Base-by-base conservation (phyloP, 2,797 vertebrate species). In the Chrosomus eos region DNA sequence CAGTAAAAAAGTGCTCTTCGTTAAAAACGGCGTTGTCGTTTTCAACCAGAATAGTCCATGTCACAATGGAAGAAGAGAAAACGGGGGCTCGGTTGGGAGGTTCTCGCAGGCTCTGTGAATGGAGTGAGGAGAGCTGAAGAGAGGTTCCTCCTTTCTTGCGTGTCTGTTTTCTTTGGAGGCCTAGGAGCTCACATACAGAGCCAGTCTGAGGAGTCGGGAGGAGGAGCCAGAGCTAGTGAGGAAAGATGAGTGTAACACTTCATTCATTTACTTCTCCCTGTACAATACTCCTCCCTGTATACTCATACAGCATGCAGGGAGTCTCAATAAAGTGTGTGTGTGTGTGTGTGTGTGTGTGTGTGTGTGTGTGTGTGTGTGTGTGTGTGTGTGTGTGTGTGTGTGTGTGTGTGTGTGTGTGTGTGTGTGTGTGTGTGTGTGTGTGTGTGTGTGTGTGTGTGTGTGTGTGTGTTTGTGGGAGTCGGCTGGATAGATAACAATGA, bases 111-210 rank as follows among this genome's bases (percentile, higher is more conserved):
- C 80, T 87, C 88, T 89, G 79, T 92, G 93, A 94, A 92, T 94
- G 94, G 88, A 92, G 88, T 78, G 64, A 82, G 87, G 72, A 83
- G 82, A 75, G 83, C 85, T 88, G 92, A 85, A 92, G 90, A 93
- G 94, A 92, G 89, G 94, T 92, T 94, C 91, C 92, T 94, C 95
- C 93, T 95, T 92, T 93, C 92, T 91, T 92, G 86, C 92, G 93
- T 90, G 94, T 94, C 93, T 92, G 93, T 92, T 92, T 92, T 80
- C 94, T 93, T 93, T 92, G 92, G 83, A 93, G 90, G 92, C 93
- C 92, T 88, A 93, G 90, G 94, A 92, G 93, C 94, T 95, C 93
- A 94, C 96, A 95, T 94, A 91, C 94, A 95, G 95, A 95, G 55
- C 55, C 94, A 96, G 95, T 92, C 95, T 88, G 91, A 91, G 72